Conservation (phyloP, 2,113 vertebrate genomes). For the Corythoichthys intestinalis region DNA sequence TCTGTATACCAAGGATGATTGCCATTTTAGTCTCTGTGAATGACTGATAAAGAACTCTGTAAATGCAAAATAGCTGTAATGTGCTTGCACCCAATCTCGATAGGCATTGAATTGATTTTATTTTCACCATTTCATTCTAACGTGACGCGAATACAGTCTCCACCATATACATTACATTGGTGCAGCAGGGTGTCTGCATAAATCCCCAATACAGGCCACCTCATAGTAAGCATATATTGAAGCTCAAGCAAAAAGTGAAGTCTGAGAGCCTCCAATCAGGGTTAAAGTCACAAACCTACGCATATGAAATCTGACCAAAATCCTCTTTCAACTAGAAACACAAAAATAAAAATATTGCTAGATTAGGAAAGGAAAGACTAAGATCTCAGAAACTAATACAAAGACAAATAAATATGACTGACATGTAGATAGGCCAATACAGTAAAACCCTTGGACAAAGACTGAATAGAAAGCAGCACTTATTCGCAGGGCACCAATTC, state of each 20-base stretch:
- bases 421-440: neutral
- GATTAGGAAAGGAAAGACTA: neutral
- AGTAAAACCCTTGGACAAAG: neutral
- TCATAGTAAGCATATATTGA: neutral
- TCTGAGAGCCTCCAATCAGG: neutral
- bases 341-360: neutral
- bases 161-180: neutral
- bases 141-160: neutral
- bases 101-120: neutral
- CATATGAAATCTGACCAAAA: neutral
- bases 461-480: neutral
- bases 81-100: neutral
- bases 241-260: neutral
- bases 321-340: neutral
- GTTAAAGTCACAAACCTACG: neutral
- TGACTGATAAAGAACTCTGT: conserved; percentile 3
- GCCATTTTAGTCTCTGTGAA: neutral
- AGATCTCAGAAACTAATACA: neutral
- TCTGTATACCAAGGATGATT: conserved; percentile 10
- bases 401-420: neutral
- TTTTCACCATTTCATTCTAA: neutral
- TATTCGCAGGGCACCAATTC: no score
- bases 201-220: neutral
- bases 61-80: neutral
- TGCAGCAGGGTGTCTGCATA: neutral